Percentiles rank a stretch among this genome's conserved stretches.
phyloP scores from a whole-genome alignment of 2,113 vertebrate species.

The Oreotrochilus melanogaster region DNA sequence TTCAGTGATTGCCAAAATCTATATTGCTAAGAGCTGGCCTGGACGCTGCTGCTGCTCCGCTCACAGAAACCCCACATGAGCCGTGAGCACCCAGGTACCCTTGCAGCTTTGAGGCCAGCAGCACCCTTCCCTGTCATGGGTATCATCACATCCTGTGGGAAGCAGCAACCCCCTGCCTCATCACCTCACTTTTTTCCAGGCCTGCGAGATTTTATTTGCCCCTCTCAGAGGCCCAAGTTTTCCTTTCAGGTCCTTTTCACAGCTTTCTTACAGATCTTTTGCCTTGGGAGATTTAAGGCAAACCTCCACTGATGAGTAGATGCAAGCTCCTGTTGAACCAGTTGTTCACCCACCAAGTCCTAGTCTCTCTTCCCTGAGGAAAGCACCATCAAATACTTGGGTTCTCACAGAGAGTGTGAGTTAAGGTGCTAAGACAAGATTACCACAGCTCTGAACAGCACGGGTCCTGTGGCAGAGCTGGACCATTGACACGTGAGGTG shows the following conservation, averaged over 20 bases:
- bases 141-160: neutral
- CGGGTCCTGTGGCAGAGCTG: neutral
- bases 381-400: neutral
- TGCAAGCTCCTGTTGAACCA: neutral
- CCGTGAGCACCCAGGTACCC: neutral
- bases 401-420: neutral
- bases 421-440: neutral
- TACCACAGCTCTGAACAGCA: neutral
- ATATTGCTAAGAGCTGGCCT: neutral
- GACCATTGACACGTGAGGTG: neutral
- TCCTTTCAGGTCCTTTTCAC: neutral
- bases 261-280: neutral
- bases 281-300: neutral
- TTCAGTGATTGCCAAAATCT: neutral
- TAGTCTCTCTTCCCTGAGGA: neutral
- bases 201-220: neutral
- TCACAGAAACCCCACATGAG: rapidly evolving
- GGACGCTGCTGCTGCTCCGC: neutral
- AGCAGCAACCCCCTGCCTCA: neutral
- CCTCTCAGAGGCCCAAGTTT: neutral
- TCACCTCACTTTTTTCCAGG: neutral
- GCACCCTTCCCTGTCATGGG: neutral
- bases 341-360: neutral
- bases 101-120: neutral
- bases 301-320: neutral